phyloP scores from a whole-genome alignment of 2,888 invertebrate species.

The Polydesmus complanatus region DNA sequence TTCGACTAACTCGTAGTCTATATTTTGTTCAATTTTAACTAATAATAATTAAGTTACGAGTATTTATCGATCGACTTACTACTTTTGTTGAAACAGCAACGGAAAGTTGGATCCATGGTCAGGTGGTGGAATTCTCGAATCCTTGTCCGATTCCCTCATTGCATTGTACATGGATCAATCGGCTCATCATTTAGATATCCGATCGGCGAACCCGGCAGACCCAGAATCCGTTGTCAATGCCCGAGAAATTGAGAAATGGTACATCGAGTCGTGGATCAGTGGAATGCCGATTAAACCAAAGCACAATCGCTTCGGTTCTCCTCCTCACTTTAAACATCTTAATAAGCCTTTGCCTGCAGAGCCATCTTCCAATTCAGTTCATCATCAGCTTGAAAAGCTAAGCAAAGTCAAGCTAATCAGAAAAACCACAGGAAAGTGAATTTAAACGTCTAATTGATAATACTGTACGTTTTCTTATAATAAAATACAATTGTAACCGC shows the following conservation, averaged over 20 bases:
- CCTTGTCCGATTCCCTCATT: slow-evolving; percentile 47
- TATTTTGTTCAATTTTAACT: too few relatives aligned
- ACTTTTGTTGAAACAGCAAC: slow-evolving; percentile 42
- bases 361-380: not conserved
- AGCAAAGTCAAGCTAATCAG: not conserved
- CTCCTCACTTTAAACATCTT: not conserved
- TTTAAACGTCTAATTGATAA: too few relatives aligned
- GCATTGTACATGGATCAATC: slow-evolving; percentile 64
- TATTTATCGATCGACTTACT: not conserved
- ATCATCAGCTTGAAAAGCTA: not conserved
- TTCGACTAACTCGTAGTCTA: too few relatives aligned
- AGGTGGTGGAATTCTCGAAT: slow-evolving; percentile 61
- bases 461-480: too few relatives aligned
- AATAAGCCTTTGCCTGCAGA: not conserved
- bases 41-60: too few relatives aligned
- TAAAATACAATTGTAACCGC: too few relatives aligned
- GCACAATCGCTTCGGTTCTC: not conserved
- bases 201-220: slow-evolving; percentile 48
- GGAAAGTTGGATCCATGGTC: slow-evolving; percentile 79
- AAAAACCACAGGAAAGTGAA: not conserved
- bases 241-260: slow-evolving; percentile 45
- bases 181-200: slow-evolving; percentile 74
- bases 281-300: not conserved
- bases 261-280: slow-evolving; percentile 47
- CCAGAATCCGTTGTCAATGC: slow-evolving; percentile 49